Evolutionary conservation across 2,888 invertebrate genomes (phyloP).

Genomic region (Ganaspis brasiliensis): DNA sequence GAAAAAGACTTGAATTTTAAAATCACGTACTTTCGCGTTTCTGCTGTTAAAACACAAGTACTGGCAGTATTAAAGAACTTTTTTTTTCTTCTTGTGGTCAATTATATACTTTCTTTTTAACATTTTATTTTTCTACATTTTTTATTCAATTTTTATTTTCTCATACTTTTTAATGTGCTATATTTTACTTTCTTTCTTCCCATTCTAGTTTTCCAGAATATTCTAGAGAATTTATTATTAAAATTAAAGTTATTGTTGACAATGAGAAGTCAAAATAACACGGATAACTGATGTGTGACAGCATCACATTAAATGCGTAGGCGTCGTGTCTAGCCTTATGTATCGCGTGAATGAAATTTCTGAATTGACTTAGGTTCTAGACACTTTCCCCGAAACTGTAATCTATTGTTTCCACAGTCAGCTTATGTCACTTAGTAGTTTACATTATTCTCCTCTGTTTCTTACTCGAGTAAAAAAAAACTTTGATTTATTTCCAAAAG

Average conservation of each 20-base stretch:
- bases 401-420: neutral
- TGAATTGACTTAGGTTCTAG: slow-evolving; percentile 9
- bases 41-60: too few species aligned
- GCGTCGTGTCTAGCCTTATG: neutral
- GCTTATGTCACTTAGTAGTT: neutral
- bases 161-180: neutral
- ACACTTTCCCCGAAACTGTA: neutral
- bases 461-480: neutral
- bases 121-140: too few species aligned
- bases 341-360: slow-evolving; percentile 25
- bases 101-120: too few species aligned
- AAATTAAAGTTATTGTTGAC: neutral
- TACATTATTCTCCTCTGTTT: neutral
- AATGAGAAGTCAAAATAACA: neutral
- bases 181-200: neutral
- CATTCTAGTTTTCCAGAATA: too few species aligned
- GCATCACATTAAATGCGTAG: neutral
- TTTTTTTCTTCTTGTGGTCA: too few species aligned
- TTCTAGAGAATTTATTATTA: neutral
- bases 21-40: neutral
- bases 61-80: too few species aligned
- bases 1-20: neutral
- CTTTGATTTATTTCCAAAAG: neutral
- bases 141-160: too few species aligned
- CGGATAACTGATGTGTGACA: slow-evolving; percentile 5